Percentiles rank a stretch among this genome's conserved stretches.
Evolutionary conservation across 2,797 vertebrate genomes (phyloP).

Genomic region (Dendrocincla fuliginosa): DNA sequence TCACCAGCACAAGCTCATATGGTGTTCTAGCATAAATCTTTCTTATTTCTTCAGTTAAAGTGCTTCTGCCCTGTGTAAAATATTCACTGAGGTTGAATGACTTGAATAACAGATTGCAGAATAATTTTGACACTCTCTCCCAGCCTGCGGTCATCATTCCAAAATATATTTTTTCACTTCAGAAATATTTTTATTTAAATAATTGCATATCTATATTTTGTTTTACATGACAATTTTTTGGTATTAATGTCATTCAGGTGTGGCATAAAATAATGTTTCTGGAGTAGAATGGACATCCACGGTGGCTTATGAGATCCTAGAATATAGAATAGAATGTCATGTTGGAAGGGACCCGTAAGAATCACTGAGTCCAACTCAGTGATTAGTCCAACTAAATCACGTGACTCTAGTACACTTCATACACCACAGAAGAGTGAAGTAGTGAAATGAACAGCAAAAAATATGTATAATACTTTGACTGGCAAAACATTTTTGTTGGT

Average conservation of each 20-base stretch:
- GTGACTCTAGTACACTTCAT: neutral
- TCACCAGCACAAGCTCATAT: neutral
- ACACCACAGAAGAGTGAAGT: neutral
- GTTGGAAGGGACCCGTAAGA: neutral
- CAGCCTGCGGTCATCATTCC: neutral
- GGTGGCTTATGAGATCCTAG: neutral
- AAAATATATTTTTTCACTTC: neutral
- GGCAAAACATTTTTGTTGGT: neutral
- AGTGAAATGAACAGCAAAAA: neutral
- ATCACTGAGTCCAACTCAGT: neutral
- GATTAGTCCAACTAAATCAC: neutral
- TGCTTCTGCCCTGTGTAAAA: constrained; percentile 32
- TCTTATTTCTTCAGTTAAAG: constrained; percentile 7
- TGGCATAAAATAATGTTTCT: neutral
- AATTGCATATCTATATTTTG: neutral
- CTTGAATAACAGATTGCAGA: constrained; percentile 22
- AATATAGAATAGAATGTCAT: neutral
- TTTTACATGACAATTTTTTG: neutral
- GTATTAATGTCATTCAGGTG: neutral
- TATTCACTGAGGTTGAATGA: constrained; percentile 15
- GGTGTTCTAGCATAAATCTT: constrained; percentile 39
- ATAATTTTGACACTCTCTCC: neutral
- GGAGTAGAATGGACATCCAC: neutral
- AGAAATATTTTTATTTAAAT: neutral
- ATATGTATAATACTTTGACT: neutral